Evolutionary conservation across 1,140 invertebrate species (phyloP).

Genomic region (Kradibia gibbosae): DNA sequence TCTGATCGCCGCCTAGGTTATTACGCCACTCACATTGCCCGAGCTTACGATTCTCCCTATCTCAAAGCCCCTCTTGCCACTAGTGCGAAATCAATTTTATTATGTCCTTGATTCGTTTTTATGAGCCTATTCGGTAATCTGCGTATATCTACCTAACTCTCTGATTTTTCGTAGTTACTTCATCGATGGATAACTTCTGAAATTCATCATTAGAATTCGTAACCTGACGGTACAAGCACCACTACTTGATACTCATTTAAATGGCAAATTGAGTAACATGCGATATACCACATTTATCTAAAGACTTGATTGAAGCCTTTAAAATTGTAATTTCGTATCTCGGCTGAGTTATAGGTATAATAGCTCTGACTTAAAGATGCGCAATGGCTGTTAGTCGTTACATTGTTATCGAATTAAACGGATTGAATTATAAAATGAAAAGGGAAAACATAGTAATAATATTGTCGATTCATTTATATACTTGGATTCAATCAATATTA

Average conservation of each 20-base stretch:
- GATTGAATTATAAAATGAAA: neutral
- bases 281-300: neutral
- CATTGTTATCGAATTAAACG: neutral
- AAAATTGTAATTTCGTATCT: neutral
- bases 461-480: neutral
- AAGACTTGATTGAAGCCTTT: neutral
- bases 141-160: no score
- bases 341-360: neutral
- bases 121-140: neutral
- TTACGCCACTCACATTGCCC: neutral
- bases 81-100: constrained; percentile 30
- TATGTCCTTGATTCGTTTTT: neutral
- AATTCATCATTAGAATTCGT: no score
- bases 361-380: neutral
- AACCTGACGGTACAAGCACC: neutral
- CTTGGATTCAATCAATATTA: neutral
- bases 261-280: no score
- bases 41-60: neutral
- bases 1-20: constrained; percentile 4
- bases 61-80: neutral
- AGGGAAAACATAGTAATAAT: neutral
- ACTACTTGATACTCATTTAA: no score
- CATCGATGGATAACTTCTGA: no score
- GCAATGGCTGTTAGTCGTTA: neutral
- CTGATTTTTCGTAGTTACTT: neutral